Evolutionary conservation across 2,888 invertebrate genomes (phyloP), one percentile per base, ranked within the genome.

Genomic region (Lordiphosa andalusiaca): DNA sequence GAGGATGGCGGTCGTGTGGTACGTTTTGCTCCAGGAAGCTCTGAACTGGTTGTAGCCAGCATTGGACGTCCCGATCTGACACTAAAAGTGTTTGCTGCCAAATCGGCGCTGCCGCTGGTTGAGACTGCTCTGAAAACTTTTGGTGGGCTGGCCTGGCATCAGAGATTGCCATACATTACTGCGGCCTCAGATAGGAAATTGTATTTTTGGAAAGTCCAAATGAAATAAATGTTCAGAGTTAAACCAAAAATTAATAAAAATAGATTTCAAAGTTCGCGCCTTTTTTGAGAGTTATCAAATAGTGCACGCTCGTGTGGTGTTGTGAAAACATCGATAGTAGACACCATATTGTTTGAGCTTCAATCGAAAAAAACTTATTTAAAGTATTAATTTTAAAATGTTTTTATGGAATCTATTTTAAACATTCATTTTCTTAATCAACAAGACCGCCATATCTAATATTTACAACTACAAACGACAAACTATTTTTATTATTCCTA

Each of bases 21-120:
- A 3, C 91, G 91, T 59, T 93, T 93, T 88, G 92, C 92, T 7
- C 92, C 92, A 4, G 90, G 91, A 53, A 90, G 91, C 66, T 92
- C 92, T 49, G 93, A 93, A 67, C 89, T 91, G 67, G 89, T 94
- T 0, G 88, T 94, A 13, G 94, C 94, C 1, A 93, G 92, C 25
- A 90, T 93, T 44, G 94, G 94, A 7, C 90, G 92, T 46, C 92
- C 94, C 0, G 93, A 93, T 65, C 91, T 92, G 58, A 91, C 92
- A 19, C 86, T 95, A 4, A 94, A 93, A 88, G 91, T 95, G 0
- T 91, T 91, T 40, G 91, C 91, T 76, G 89, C 91, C 46, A 91
- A 91, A 82, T 91, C 91, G 41, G 91, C 92, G 77, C 76, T 89
- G 30, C 91, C 92, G 0, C 85, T 92, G 39, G 83, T 93, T 9